Base-by-base conservation (phyloP, 2,797 vertebrate species). In the Neomorphus geoffroyi region DNA sequence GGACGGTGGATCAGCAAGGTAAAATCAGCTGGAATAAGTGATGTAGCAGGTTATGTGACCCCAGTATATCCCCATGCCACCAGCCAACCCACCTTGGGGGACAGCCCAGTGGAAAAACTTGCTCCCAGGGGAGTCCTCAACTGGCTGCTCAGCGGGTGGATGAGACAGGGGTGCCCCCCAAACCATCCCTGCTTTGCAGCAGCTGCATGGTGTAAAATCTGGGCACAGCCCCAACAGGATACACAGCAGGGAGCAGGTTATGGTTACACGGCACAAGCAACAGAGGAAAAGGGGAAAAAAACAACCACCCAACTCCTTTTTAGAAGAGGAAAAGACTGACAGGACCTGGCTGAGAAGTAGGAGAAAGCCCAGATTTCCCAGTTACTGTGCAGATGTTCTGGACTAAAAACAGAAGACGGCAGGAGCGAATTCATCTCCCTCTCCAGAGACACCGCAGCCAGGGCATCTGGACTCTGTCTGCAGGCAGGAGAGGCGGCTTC, bases 381-480 rank as follows among this genome's bases (percentile, higher is more conserved):
- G 58, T 97, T 92, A 93, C 96, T 83, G 93, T 92, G 96, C 97
- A 98, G 97, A 96, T 97, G 97, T 97, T 95, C 95, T 95, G 95
- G 96, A 88, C 80, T 54, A 87, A 46, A 95, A 92, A 89, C 88
- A 97, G 92, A 93, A 93, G 94, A 95, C 91, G 41, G 93, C 78
- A 90, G 74, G 70, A 92, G 91, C 51, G 18, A 91, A 93, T 90
- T 27, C 92, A 56, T 37, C 96, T 80, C 92, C 53, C 93, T 84
- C 92, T 94, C 96, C 75, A 53, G 60, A 80, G 96, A 91, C 73
- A 88, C 90, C 17, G 2, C 79, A 46, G 95, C 94, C 96, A 48
- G 95, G 93, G 95, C 94, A 95, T 94, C 94, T 94, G 89, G 79
- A 95, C 77, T 71, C n/a, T 91, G 94, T 96, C 94, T 50, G 87